Conservation (phyloP, 2,888 invertebrate species). For the Hyposoter didymator region DNA sequence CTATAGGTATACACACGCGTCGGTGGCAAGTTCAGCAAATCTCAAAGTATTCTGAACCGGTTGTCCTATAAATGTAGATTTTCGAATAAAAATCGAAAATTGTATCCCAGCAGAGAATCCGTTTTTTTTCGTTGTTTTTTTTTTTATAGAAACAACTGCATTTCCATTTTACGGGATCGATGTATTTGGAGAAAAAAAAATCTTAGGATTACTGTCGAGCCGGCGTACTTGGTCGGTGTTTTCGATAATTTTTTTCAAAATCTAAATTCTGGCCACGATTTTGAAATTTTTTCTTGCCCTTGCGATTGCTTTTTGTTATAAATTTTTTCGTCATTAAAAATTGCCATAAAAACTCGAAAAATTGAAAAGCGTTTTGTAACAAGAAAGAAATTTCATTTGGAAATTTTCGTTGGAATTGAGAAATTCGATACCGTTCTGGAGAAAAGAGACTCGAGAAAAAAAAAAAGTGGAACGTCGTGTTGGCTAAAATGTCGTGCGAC, state of each 20-base stretch:
- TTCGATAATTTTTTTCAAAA: no score
- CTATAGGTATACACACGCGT: not conserved
- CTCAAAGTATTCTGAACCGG: not conserved
- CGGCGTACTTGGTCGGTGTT: no score
- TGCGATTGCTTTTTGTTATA: no score
- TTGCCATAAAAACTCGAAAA: no score
- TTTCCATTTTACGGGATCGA: not conserved
- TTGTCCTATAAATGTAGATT: not conserved
- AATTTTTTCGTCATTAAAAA: no score
- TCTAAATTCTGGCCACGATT: not conserved
- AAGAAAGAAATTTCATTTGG: not conserved
- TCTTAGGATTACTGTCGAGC: no score
- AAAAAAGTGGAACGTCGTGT: not conserved
- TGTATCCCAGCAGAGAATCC: not conserved
- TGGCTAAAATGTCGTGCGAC: slow-evolving; percentile 19
- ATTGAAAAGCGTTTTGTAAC: no score
- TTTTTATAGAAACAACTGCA: not conserved
- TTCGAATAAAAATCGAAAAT: not conserved
- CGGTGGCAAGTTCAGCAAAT: not conserved
- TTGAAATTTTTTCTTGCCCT: not conserved
- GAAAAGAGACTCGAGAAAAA: not conserved
- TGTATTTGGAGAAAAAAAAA: not conserved
- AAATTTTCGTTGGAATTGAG: not conserved
- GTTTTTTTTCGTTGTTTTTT: not conserved
- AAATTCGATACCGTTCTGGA: not conserved